Base-by-base conservation (phyloP, 2,797 vertebrate genomes). In the Melanotaenia boesemani region DNA sequence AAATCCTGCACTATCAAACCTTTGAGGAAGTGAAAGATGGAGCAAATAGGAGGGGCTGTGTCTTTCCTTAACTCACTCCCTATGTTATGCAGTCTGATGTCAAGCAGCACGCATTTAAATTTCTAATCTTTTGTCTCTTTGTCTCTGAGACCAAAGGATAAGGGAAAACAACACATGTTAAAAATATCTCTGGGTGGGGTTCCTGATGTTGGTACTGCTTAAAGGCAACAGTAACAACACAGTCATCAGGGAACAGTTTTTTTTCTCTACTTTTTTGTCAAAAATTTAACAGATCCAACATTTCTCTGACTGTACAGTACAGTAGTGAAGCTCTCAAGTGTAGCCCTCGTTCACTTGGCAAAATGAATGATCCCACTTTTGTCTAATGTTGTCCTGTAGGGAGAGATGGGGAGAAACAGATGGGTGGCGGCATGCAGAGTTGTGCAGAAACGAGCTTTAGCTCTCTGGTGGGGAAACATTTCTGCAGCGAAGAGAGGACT, bases 81-180 rank as follows among this genome's bases (percentile, higher is more conserved):
- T 6, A 18, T 57, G 61, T 82, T 77, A 63, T 79, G 76, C 83
- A 75, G 72, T 16, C 26, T 76, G 83, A 83, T 32, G 1, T 63
- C 34, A 28, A 37, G 63, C 54, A 71, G 39, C 81, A 74, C 57
- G 80, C 77, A 57, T 83, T 80, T 74, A 84, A 48, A 80, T 60
- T 54, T 88, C 57, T 77, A 81, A 86, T 84, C 77, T 88, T 82
- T 79, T 80, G 60, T 67, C 73, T 72, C 78, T 74, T 67, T 77
- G 74, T 70, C 80, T 80, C 73, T 60, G 30, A 46, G 44, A 46
- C 18, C 6, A 46, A 46, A 46, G 44, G 44, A 46, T 18, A 5
- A 44, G 12, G 41, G 41, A 44, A 44, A 44, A 44, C 28, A 44
- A 20, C 4, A 46, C 16, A 46, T 20, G 16, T 18, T 46, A 46